These are phyloP conservation scores for Galago senegalensis DNA, from an alignment of 2,797 vertebrate genomes.

Conservation along the genomic window DNA sequence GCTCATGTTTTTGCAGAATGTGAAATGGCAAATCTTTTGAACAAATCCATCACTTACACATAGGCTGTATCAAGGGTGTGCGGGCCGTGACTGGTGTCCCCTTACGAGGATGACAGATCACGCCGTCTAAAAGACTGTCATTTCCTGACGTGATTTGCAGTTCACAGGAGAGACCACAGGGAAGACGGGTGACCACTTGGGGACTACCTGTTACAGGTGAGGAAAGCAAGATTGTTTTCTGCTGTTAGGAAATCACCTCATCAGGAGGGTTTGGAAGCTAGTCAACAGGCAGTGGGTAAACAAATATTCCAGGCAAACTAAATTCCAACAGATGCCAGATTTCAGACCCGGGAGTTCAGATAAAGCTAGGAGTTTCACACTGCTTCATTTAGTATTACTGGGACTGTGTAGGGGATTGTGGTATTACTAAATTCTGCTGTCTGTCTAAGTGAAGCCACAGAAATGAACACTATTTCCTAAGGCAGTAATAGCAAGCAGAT, in stretches of 20 bases:
- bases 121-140: slow-evolving; percentile 80
- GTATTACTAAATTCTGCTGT: slow-evolving; percentile 78
- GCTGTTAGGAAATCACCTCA: slow-evolving; percentile 64
- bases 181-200: slow-evolving; percentile 68
- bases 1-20: slow-evolving; percentile 74
- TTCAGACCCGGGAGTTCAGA: slow-evolving; percentile 52
- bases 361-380: slow-evolving; percentile 61
- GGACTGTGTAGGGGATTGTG: slow-evolving; percentile 56
- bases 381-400: slow-evolving; percentile 72
- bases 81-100: slow-evolving; percentile 76
- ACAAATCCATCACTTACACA: slow-evolving; percentile 77
- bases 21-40: slow-evolving; percentile 81
- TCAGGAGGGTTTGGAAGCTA: slow-evolving; percentile 75
- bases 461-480: slow-evolving; percentile 56
- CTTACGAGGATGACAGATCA: slow-evolving; percentile 84
- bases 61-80: slow-evolving; percentile 82
- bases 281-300: slow-evolving; percentile 84
- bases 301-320: slow-evolving; percentile 75
- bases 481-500: slow-evolving; percentile 28
- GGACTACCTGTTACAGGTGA: slow-evolving; percentile 74
- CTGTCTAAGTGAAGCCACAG: slow-evolving; percentile 12
- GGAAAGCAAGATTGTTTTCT: slow-evolving; percentile 64
- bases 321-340: slow-evolving; percentile 77
- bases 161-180: slow-evolving; percentile 74
- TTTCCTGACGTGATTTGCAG: slow-evolving; percentile 86